Base-by-base conservation (phyloP, 2,888 invertebrate genomes). In the Synanthedon formicaeformis region DNA sequence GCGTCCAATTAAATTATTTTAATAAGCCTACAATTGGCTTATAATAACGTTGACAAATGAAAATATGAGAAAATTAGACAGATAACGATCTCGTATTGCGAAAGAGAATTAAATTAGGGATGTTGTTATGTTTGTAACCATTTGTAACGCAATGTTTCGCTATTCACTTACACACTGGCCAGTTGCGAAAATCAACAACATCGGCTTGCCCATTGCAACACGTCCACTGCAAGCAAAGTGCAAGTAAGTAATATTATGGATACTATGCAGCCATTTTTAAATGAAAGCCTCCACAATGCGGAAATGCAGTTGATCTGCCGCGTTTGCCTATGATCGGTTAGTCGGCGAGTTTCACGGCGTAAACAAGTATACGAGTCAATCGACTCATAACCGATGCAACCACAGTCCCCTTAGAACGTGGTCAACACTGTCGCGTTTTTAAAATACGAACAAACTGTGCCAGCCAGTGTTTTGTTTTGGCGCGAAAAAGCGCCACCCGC, bases 331-430 rank as follows among this genome's bases (percentile, higher is more conserved):
- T 65, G 71, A 67, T 69, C 74, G 82, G 75, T 63, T 81, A 73
- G 62, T 60, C 66, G 58, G 58, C 67, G 58, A 60, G 65, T 66
- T 63, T 65, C 65, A 67, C 65, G 68, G 69, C 71, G 78, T 81
- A 81, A 81, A 81, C 80, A 81, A 78, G 78, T 78, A n/a, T n/a
- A n/a, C n/a, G n/a, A n/a, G n/a, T n/a, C n/a, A 16, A 76, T 72
- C 69, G 68, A 60, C 63, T 63, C 81, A 85, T 71, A 82, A 77
- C 77, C 83, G 83, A 82, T 73, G 68, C 67, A 75, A 81, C 84
- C 85, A 81, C 81, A 62, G 78, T 61, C 72, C 76, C 73, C 56
- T 58, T 53, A 71, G 77, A 70, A 83, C 85, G 86, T 84, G 84
- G 84, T 82, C 62, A 59, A 64, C n/a, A n/a, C 69, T 12, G 40